Evolutionary conservation across 2,797 vertebrate species (phyloP).

Genomic region (Cichlasoma orientale): DNA sequence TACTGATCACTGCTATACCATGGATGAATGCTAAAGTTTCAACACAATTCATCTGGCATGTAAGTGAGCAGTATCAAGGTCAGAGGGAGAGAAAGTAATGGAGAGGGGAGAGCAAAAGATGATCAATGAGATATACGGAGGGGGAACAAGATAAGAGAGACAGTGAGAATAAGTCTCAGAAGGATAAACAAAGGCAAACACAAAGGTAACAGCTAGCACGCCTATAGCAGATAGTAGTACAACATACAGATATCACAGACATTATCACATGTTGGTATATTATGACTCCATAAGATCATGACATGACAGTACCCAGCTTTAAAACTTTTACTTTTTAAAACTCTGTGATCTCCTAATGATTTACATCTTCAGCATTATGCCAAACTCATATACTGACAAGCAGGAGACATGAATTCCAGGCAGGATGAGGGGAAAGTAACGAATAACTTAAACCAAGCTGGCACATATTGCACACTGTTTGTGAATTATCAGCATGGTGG

Average conservation of each 20-base stretch:
- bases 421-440: not conserved
- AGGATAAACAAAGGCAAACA: conserved; percentile 7
- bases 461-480: not conserved
- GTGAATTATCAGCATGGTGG: not conserved
- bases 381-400: too few relatives aligned
- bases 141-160: conserved; percentile 29
- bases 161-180: conserved; percentile 31
- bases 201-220: not conserved
- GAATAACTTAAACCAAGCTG: not conserved
- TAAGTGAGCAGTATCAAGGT: conserved; percentile 39
- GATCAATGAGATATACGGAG: not conserved
- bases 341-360: not conserved
- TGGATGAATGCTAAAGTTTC: conserved; percentile 33
- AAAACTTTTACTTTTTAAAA: not conserved
- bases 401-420: not conserved
- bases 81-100: conserved; percentile 34
- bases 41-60: not conserved
- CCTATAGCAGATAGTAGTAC: not conserved
- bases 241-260: not conserved
- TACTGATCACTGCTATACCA: conserved; percentile 11
- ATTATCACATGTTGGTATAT: not conserved
- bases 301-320: not conserved
- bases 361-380: not conserved
- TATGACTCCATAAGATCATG: not conserved
- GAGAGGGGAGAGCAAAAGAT: conserved; percentile 11